Conservation (phyloP, 2,113 vertebrate genomes). For the Pongo abelii region DNA sequence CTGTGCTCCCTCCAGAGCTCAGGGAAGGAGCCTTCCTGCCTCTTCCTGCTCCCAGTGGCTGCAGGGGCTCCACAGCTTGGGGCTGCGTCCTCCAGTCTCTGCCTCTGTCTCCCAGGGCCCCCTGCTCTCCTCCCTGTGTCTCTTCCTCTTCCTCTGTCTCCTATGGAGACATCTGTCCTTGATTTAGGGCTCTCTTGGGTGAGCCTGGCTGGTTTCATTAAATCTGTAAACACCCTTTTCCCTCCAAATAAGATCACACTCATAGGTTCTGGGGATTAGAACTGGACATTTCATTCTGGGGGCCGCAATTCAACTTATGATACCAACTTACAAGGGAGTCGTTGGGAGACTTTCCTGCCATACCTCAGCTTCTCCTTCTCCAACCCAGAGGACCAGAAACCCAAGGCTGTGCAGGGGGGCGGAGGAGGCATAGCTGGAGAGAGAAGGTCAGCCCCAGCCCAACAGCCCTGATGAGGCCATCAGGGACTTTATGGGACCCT, state of each 20-base stretch:
- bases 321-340: neutral
- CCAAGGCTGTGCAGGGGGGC: rapidly evolving
- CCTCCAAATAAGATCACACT: neutral
- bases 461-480: rapidly evolving
- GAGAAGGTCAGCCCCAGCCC: rapidly evolving
- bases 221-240: neutral
- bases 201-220: rapidly evolving
- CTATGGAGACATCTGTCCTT: rapidly evolving
- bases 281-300: neutral
- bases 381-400: neutral
- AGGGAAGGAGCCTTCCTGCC: neutral
- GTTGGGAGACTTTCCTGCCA: neutral
- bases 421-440: too few species aligned
- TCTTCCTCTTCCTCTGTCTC: neutral
- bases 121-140: neutral
- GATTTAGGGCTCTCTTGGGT: neutral
- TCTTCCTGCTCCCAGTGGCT: neutral
- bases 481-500: rapidly evolving
- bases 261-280: neutral
- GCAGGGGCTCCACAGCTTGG: neutral
- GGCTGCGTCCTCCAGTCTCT: too few species aligned
- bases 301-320: neutral
- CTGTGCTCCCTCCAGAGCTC: neutral
- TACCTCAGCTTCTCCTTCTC: neutral
- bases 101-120: neutral